phyloP scores from a whole-genome alignment of 2,888 invertebrate genomes.

The Acrobasis repandana region DNA sequence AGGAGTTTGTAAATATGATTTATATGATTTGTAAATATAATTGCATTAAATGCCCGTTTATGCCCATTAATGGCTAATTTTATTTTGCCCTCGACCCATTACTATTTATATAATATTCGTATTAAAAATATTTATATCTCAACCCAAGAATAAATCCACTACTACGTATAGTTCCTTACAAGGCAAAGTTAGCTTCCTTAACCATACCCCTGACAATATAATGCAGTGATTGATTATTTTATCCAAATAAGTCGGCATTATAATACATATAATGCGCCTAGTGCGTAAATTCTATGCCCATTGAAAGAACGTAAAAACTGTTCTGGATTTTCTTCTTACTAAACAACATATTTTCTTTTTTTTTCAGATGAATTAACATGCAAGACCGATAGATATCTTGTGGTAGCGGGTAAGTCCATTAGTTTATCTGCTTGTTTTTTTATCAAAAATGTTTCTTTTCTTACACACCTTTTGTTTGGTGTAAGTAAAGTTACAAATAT shows the following conservation, averaged over 20 bases:
- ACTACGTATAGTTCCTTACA: constrained; percentile 23
- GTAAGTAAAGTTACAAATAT: no score
- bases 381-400: constrained; percentile 41
- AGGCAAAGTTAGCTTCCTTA: constrained; percentile 33
- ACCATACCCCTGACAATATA: constrained; percentile 27
- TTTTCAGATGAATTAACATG: constrained; percentile 47
- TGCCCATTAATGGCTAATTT: no score
- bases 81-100: no score
- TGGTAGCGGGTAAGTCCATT: constrained; percentile 48
- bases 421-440: no score
- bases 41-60: no score
- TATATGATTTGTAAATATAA: no score
- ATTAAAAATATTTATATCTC: no score
- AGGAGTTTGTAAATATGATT: no score
- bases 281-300: constrained; percentile 10
- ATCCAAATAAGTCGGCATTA: constrained; percentile 23
- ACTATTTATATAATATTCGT: no score
- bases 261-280: constrained; percentile 19
- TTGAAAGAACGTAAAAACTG: not conserved
- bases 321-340: not conserved
- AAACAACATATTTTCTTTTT: constrained; percentile 23
- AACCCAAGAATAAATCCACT: no score
- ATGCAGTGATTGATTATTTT: constrained; percentile 26
- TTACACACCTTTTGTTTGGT: no score
- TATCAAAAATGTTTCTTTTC: no score